Base-by-base conservation (phyloP, 2,113 vertebrate species). In the Megaleporinus macrocephalus region DNA sequence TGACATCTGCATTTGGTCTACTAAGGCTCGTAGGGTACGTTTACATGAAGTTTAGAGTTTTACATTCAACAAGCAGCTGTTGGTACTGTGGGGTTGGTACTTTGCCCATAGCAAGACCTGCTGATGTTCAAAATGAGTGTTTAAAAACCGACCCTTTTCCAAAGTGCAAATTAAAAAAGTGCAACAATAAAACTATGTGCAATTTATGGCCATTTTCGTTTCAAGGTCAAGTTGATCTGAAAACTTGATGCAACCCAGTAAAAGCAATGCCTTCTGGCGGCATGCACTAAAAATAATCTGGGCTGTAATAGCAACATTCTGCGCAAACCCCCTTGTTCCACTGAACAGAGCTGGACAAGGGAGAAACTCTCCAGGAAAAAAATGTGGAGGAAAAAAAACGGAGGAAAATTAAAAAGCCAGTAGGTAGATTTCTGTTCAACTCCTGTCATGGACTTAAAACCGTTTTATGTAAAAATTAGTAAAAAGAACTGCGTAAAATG, bases 141-240 rank as follows among this genome's bases (percentile, higher is more conserved):
- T 98, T 98, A 98, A 99, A 99, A 99, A 98, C 94, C 94, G 93
- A 95, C 95, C 96, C 95, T 95, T 94, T 94, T 93, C 91, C 76
- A 89, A 96, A 97, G 97, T 99, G 97, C 95, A 98, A 98, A 97
- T 95, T 96, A 98, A 97, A 97, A 36, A 97, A 96, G 96, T 98
- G 97, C 96, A 95, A 95, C 93, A 95, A 95, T 94, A 94, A 94
- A 98, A 97, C 95, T 96, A 96, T 95, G 91, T 95, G 96, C 95
- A 96, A 86, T 95, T 90, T 0, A 91, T 90, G 92, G 94, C 94
- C 88, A 87, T 80, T 94, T 92, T 90, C 92, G 93, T 96, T 94
- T 92, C 94, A 90, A 91, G 90, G 90, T 86, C 87, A 77, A 82
- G 81, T 80, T 92, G 93, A 92, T 94, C 87, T 86, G 77, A 89